Conservation (phyloP, 2,113 vertebrate genomes). For the Tetrao urogallus region DNA sequence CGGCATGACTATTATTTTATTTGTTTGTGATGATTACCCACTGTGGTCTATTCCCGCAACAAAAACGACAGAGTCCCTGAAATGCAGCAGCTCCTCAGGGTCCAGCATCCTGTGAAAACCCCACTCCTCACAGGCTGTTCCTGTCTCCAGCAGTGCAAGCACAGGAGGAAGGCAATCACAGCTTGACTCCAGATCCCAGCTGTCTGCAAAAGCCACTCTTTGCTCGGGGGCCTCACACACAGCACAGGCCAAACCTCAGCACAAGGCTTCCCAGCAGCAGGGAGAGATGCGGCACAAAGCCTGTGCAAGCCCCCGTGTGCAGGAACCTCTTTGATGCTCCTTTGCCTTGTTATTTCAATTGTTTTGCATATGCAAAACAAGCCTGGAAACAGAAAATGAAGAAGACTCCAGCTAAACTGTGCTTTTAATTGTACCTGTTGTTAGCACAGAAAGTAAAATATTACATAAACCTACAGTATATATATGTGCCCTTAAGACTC, state of each 20-base stretch:
- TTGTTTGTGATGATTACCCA: conserved; percentile 4
- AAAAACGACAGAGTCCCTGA: not conserved
- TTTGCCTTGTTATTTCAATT: conserved; percentile 35
- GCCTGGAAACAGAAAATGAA: conserved; percentile 38
- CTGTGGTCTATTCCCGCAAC: not conserved
- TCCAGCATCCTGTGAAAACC: conserved; percentile 47
- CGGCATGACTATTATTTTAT: not conserved
- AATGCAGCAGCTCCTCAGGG: not conserved
- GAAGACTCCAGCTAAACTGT: not conserved
- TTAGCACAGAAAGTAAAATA: not conserved
- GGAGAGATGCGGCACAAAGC: not conserved
- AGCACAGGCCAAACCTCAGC: not conserved
- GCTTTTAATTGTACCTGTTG: conserved; percentile 52
- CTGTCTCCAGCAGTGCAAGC: conserved; percentile 51
- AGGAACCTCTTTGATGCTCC: not conserved
- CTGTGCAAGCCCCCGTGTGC: not conserved
- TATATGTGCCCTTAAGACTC: not conserved
- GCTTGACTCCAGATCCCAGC: conserved; percentile 49
- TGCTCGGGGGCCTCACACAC: conserved; percentile 18
- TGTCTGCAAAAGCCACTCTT: not conserved
- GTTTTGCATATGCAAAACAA: conserved; percentile 28
- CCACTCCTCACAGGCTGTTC: conserved; percentile 13
- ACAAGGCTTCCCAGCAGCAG: not conserved
- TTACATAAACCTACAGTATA: not conserved
- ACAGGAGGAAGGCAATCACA: not conserved